Evolutionary conservation across 37 sponge, comb jelly and placozoan species (phyloP).

Genomic region (Crambe crambe): DNA sequence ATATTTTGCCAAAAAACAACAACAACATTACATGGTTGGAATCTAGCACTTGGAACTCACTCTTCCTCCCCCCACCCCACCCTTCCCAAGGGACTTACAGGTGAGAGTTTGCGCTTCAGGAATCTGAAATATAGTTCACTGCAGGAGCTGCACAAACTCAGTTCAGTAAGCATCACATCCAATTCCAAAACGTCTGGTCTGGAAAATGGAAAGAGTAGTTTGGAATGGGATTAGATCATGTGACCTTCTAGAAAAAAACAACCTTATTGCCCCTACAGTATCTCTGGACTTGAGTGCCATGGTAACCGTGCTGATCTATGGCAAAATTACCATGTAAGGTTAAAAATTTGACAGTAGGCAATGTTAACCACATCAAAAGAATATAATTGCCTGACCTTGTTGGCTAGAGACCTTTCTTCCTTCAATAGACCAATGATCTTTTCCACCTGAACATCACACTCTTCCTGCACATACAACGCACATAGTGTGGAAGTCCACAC

Average conservation of each 20-base stretch:
- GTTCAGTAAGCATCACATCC: constrained; percentile 78
- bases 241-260: not conserved
- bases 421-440: constrained; percentile 32
- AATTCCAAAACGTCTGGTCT: constrained; percentile 75
- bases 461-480: constrained; percentile 64
- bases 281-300: constrained; percentile 41
- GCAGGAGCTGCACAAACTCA: constrained; percentile 69
- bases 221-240: not conserved
- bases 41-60: too few relatives aligned
- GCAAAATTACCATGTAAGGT: not conserved
- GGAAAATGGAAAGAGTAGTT: not conserved
- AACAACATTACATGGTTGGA: too few relatives aligned
- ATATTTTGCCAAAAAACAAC: too few relatives aligned
- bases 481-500: too few relatives aligned
- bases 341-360: not conserved
- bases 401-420: constrained; percentile 62
- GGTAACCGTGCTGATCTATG: constrained; percentile 51
- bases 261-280: constrained; percentile 66
- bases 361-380: not conserved
- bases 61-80: too few relatives aligned
- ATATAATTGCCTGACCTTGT: constrained; percentile 41
- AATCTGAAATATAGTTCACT: constrained; percentile 84
- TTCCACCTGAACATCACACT: constrained; percentile 69
- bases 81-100: not conserved
- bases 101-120: constrained; percentile 42